A percentile compares a stretch with the other conserved stretches of the same genome.
Conservation (phyloP, 92 coral and sea anemone species). For the Phenganax subtilis region DNA sequence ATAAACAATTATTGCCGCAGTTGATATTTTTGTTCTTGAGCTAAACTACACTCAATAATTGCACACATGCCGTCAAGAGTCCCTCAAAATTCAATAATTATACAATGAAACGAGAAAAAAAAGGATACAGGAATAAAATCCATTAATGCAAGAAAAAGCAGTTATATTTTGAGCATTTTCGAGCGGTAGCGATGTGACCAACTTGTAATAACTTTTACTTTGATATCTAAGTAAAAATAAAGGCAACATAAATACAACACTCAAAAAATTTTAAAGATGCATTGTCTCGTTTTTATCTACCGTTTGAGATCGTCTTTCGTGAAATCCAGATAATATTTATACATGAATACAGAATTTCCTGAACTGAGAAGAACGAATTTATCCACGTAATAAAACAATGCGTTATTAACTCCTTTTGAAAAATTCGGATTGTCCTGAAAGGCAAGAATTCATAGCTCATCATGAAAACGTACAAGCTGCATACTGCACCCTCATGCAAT, state of each 20-base stretch:
- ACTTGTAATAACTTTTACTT: conserved; percentile 74
- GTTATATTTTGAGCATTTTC: conserved; percentile 81
- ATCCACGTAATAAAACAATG: conserved; percentile 86
- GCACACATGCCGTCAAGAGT: too few species aligned
- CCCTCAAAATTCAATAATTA: too few species aligned
- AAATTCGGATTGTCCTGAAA: conserved; percentile 81
- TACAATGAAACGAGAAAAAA: neutral
- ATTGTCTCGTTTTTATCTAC: conserved; percentile 33
- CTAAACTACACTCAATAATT: too few species aligned
- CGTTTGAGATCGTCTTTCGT: conserved; percentile 86
- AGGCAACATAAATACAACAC: neutral
- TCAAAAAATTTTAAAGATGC: neutral
- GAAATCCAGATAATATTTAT: conserved; percentile 76
- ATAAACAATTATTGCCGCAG: neutral
- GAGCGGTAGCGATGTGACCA: conserved; percentile 66
- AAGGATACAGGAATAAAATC: conserved; percentile 97
- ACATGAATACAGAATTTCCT: conserved; percentile 77
- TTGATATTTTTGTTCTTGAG: too few species aligned
- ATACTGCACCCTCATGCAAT: too few species aligned
- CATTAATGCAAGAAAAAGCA: conserved; percentile 77
- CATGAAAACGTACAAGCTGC: too few species aligned
- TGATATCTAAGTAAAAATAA: conserved; percentile 55
- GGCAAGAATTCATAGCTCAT: neutral
- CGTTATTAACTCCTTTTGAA: conserved; percentile 73
- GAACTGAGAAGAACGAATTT: conserved; percentile 75